Evolutionary conservation across 37 sponge, comb jelly and placozoan species (phyloP), one percentile per base, ranked within the genome.

Genomic region (Agelas oroides): DNA sequence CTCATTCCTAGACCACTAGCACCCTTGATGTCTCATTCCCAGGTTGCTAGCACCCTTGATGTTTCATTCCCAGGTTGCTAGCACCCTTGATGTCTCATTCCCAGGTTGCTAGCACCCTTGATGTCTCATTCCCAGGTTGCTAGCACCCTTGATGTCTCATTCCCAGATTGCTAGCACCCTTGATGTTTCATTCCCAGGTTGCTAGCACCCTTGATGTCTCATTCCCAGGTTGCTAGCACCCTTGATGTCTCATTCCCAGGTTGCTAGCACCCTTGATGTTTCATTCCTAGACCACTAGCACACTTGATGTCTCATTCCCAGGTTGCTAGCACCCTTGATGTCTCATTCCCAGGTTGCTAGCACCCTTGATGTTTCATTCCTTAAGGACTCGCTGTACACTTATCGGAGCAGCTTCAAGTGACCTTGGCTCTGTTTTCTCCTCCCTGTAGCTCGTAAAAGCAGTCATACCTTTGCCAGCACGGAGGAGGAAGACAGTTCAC

Each of bases 391-490:
- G 46, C 3, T 46, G 8, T 46, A 46, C 8, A 8, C 8, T n/a
- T n/a, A n/a, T n/a, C n/a, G n/a, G n/a, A n/a, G n/a, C n/a, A n/a
- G n/a, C n/a, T n/a, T n/a, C n/a, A n/a, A n/a, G n/a, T n/a, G n/a
- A 46, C 46, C 46, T 46, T 8, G 8, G 6, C 46, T 12, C 8
- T 46, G 46, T 21, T 53, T 23, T 63, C 23, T 39, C 19, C 32
- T 31, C 19, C 15, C 19, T 59, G 15, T 25, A 93, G 95, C 93
- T 28, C 90, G 91, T 19, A 86, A 86, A 40, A 94, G 86, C 63
- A 71, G 30, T 19, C 93, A 97, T 86, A 62, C 39, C 53, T 97
- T 94, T 62, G 34, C 91, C 23, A 72, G 64, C 20, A 30, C 24
- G 60, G 61, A 56, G 17, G 89, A 78, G 54, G 96, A 87, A n/a